phyloP scores from a whole-genome alignment of 2,888 invertebrate species.

The Cerastis rubricosa region DNA sequence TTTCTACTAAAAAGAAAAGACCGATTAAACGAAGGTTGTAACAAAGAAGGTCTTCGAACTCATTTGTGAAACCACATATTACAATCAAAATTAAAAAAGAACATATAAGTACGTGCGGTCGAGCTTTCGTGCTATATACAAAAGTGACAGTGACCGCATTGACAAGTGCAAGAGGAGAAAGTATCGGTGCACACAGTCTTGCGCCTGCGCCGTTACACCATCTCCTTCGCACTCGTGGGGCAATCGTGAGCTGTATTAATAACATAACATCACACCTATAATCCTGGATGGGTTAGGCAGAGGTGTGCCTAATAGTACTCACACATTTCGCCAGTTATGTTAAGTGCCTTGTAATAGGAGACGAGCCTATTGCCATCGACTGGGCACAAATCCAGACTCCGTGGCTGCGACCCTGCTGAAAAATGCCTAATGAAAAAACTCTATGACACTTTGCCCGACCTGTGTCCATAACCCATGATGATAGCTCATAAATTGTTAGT shows the following conservation, averaged over 20 bases:
- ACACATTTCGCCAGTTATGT: not conserved
- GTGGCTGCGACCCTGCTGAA: not conserved
- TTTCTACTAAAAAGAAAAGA: conserved; percentile 16
- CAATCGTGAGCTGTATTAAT: conserved; percentile 37
- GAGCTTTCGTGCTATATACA: conserved; percentile 60
- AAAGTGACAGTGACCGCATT: conserved; percentile 77
- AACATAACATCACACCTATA: not conserved
- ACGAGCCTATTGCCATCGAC: not conserved
- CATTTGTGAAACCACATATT: conserved; percentile 1
- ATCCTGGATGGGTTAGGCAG: not conserved
- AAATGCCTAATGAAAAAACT: not conserved
- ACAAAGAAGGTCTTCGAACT: not conserved
- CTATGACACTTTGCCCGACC: not conserved
- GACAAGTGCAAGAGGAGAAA: conserved; percentile 74
- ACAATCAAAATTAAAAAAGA: conserved; percentile 6
- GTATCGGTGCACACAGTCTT: conserved; percentile 54
- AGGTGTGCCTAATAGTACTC: not conserved
- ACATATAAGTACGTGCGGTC: not conserved
- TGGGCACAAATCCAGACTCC: not conserved
- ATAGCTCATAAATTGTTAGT: no score
- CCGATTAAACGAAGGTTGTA: not conserved
- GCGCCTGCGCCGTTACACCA: conserved; percentile 59
- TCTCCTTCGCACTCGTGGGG: conserved; percentile 54
- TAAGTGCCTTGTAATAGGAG: not conserved
- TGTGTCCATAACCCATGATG: not conserved